A percentile compares a stretch with the other conserved stretches of the same genome.
These are phyloP conservation scores for Metopolophium dirhodum DNA, from an alignment of 1,140 invertebrate genomes.

Conservation along the genomic window DNA sequence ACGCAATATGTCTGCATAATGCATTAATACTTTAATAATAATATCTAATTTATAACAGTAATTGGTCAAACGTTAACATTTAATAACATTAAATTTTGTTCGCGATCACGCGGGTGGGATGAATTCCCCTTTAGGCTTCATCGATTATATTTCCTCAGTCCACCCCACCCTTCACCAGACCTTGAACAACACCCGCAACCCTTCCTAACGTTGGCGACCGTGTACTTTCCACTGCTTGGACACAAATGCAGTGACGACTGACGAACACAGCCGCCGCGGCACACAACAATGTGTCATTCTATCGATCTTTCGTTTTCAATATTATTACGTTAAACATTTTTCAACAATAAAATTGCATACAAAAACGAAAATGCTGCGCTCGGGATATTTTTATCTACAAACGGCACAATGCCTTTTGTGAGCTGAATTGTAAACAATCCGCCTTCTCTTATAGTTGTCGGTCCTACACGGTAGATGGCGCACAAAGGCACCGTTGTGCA, in stretches of 20 bases:
- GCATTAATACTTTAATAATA: background rate
- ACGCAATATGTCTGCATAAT: background rate
- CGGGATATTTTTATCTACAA: background rate
- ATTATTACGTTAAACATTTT: background rate
- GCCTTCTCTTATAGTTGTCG: background rate
- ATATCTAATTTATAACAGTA: background rate
- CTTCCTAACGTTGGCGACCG: background rate
- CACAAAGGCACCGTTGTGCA: background rate
- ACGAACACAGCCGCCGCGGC: background rate
- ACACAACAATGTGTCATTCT: background rate
- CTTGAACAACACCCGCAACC: constrained; percentile 32
- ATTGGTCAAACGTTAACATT: background rate
- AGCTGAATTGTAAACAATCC: background rate
- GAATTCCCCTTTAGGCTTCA: constrained; percentile 33
- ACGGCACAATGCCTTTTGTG: background rate
- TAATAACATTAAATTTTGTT: background rate
- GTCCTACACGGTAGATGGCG: background rate
- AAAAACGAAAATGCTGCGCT: background rate
- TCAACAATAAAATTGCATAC: background rate
- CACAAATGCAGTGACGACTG: background rate
- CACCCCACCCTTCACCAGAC: constrained; percentile 16
- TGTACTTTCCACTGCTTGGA: background rate
- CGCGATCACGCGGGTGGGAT: background rate
- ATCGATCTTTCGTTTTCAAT: background rate
- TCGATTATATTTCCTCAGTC: constrained; percentile 43